Base-by-base conservation (phyloP, 2,113 vertebrate genomes). In the Tamias sibiricus region DNA sequence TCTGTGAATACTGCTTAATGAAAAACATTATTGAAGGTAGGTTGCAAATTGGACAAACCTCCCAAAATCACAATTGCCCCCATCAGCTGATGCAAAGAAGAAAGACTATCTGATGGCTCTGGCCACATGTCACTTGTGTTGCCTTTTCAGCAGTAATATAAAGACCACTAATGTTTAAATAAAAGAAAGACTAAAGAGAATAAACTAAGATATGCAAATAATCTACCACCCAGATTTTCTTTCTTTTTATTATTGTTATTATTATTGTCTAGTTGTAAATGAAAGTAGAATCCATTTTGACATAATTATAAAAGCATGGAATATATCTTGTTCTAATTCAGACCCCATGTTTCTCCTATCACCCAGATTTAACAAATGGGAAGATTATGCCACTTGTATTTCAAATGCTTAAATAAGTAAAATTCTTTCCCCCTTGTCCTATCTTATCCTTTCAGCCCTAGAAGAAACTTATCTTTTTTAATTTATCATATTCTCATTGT, bases 161-260 rank as follows among this genome's bases (percentile, higher is more conserved):
- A 84, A 66, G 88, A 35, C 79, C 4, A 64, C 47, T 54, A 57
- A 28, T 42, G 20, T 79, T 91, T 95, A 4, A 76, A 52, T 87
- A n/a, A 44, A 93, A 88, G 59, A 20, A 91, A 76, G 7, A 93
- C 82, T 13, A 82, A 90, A 92, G 72, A 87, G 57, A 71, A 91
- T 35, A 26, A 85, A 89, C 37, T 68, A 62, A 80, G 62, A 64
- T 82, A n/a, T 8, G 44, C 35, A 14, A 24, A 88, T 47, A 81
- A 57, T 47, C 37, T 42, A 82, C 6, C 4, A 57, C 11, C 11
- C 8, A 88, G 57, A 91, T 57, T 57, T 57, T 57, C 54, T 57
- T 57, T 57, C 20, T 54, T 20, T 54, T 19, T 54, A 54, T 54
- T 20, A 54, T 54, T 57, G 8, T 57, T 57, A 57, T 57, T 57